phyloP scores from a whole-genome alignment of 1,140 invertebrate genomes.

The Chrysopa pallens region DNA sequence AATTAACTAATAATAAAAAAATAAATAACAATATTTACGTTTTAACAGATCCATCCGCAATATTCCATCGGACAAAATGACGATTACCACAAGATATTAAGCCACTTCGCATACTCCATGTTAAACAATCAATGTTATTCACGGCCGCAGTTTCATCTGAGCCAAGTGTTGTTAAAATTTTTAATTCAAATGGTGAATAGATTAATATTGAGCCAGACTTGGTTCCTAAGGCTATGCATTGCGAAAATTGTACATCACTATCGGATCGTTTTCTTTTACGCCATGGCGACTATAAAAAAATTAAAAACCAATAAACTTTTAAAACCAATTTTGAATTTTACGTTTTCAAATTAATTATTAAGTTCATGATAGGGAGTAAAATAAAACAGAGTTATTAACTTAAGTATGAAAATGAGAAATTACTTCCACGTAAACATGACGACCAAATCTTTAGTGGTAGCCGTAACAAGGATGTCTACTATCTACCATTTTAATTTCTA shows the following conservation, averaged over 20 bases:
- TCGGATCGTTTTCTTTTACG: constrained; percentile 27
- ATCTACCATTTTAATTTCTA: too few species aligned
- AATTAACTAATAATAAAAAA: constrained; percentile 1
- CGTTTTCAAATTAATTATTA: too few species aligned
- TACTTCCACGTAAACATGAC: too few species aligned
- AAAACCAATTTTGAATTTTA: too few species aligned
- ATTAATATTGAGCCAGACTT: constrained; percentile 39
- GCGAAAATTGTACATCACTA: constrained; percentile 6
- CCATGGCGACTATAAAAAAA: constrained; percentile 23
- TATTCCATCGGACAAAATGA: constrained; percentile 29
- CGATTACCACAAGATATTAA: constrained; percentile 30
- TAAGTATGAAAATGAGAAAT: too few species aligned
- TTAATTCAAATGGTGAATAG: constrained; percentile 43
- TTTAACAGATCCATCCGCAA: constrained; percentile 21
- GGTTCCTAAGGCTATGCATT: constrained; percentile 42
- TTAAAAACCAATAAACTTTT: too few species aligned
- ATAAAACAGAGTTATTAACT: too few species aligned
- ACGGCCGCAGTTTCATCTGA: constrained; percentile 19
- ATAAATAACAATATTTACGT: constrained; percentile 14
- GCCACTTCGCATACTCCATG: constrained; percentile 16
- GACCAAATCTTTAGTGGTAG: too few species aligned
- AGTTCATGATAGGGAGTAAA: too few species aligned
- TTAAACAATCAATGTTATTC: constrained; percentile 21
- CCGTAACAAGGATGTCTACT: too few species aligned
- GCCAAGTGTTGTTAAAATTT: constrained; percentile 28